Base-by-base conservation (phyloP, 2,113 vertebrate species). In the Elachura formosa region DNA sequence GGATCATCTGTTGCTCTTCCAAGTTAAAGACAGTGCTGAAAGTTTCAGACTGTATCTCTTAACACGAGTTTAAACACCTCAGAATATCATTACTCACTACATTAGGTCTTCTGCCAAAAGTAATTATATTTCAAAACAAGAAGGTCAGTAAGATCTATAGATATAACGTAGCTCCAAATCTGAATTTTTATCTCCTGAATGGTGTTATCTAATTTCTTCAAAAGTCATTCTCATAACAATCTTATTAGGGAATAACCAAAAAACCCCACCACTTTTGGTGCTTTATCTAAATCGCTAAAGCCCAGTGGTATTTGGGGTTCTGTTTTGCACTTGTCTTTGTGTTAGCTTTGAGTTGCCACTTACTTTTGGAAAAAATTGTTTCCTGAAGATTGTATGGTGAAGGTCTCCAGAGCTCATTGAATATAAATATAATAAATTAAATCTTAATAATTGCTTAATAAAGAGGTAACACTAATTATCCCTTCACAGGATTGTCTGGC, bases 201-300 rank as follows among this genome's bases (percentile, higher is more conserved):
- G 23, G 1, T 78, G 11, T 59, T 68, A 68, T 73, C 36, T 81
- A 14, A 5, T 45, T 40, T 74, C 17, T 40, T 84, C 9, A 12
- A 54, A 33, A 73, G 46, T 74, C 14, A 54, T 77, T 56, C 41
- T 66, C 26, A 14, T 28, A 58, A 18, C 9, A 31, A 34, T 69
- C 7, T 73, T 25, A 52, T 28, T 45, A 66, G 14, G 22, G 28
- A 76, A n/a, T 36, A 86, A 62, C 2, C 36, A 59, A 59, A 68
- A 59, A 45, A 67, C 20, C 5, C 17, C 34, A 34, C 15, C 36
- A 18, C 71, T 36, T 18, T 2, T 51, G 18, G 5, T 33, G 22
- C 3, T 55, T 67, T 11, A 46, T 51, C 54, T n/a, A 63, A 66
- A 64, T 43, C 0, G 0, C 20, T 6, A 49, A 48, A 73, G 34